Base-by-base conservation (phyloP, 2,113 vertebrate genomes). In the Murina feae region DNA sequence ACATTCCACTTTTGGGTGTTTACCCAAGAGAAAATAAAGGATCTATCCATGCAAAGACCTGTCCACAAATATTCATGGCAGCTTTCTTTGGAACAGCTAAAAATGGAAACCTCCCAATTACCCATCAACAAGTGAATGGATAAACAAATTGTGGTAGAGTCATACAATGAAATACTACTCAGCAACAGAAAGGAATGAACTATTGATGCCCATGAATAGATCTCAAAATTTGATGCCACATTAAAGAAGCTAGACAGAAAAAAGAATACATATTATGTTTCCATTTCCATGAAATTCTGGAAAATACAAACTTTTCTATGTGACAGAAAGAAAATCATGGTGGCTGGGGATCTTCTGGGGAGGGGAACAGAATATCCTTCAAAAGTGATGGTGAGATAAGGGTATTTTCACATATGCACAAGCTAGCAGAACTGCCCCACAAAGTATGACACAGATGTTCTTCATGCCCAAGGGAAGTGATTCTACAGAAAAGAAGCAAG, bases 301-400 rank as follows among this genome's bases (percentile, higher is more conserved):
- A 79, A 91, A 95, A 84, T 44, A 42, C 6, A 53, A 88, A 72
- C 11, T 65, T 58, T 84, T 14, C 28, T 75, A n/a, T 23, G 42
- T 66, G 60, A 85, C 7, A 92, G 69, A 96, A 74, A 90, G 63
- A 6, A 79, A 39, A 83, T 68, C 63, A 63, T 49, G 44, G 74
- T 93, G 80, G 58, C 30, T 66, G 66, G 68, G 66, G 13, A 85
- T 76, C 39, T 47, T 1, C 49, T 44, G 6, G 18, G 18, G 9
- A 44, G 5, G 20, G 66, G 11, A 60, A 14, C 42, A 79, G 66
- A 63, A 68, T 63, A 86, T 60, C 18, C 47, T 96, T 90, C 30
- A 88, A 85, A 91, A 76, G 47, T 13, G 32, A 42, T 23, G 28
- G 86, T 80, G 89, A 96, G 82, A 49, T 88, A 60, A 88, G 78